Evolutionary conservation across 2,797 vertebrate genomes (phyloP).

Genomic region (Gouania willdenowi): DNA sequence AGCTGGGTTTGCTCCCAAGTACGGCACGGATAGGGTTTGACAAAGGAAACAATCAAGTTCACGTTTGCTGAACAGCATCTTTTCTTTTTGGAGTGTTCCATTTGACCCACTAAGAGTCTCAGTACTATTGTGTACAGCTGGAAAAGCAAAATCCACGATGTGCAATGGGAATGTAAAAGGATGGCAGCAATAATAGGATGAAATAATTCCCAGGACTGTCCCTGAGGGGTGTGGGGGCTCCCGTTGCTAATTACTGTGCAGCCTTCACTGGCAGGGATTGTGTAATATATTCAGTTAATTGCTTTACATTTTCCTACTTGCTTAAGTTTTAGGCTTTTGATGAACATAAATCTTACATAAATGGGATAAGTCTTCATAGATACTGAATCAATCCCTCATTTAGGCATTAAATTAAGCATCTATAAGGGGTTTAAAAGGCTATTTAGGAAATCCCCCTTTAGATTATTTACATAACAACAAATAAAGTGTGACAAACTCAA

Average conservation of each 20-base stretch:
- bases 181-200: slow-evolving; percentile 34
- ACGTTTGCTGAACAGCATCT: slow-evolving; percentile 18
- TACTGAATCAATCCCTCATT: no score
- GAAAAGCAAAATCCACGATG: slow-evolving; percentile 45
- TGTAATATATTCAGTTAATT: no score
- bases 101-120: slow-evolving; percentile 36
- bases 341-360: no score
- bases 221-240: slow-evolving; percentile 11
- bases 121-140: slow-evolving; percentile 39
- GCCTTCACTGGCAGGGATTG: slow-evolving; percentile 4
- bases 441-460: no score
- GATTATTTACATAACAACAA: no score
- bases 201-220: slow-evolving; percentile 21
- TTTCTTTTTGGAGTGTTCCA: slow-evolving; percentile 16
- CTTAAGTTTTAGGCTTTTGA: no score
- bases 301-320: no score
- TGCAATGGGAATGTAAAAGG: slow-evolving; percentile 32
- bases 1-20: slow-evolving; percentile 65
- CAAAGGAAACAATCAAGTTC: slow-evolving; percentile 48
- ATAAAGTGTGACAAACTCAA: no score
- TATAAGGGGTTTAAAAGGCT: no score
- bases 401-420: no score
- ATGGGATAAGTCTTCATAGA: no score
- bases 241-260: slow-evolving; percentile 29
- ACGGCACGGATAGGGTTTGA: slow-evolving; percentile 35